Conservation (phyloP, 2,797 vertebrate genomes). For the Poecilia wingei region DNA sequence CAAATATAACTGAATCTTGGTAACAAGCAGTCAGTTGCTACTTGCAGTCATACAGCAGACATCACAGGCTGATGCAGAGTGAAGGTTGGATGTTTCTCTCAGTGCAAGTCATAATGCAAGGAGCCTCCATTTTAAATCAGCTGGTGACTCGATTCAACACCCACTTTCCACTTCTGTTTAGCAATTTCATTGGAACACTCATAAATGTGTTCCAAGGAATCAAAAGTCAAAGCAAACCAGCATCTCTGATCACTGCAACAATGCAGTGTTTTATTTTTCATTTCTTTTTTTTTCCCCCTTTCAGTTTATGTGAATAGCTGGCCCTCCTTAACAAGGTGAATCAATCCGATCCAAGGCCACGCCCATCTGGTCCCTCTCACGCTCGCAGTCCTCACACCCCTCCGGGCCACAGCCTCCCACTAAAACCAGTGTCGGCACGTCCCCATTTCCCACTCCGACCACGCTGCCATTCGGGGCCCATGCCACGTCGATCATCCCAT, state of each 20-base stretch:
- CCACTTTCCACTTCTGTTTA: neutral
- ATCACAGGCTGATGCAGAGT: neutral
- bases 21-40: neutral
- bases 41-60: neutral
- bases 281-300: constrained; percentile 38
- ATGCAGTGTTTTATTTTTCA: constrained; percentile 5
- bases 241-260: constrained; percentile 14
- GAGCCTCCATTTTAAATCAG: neutral
- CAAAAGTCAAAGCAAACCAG: constrained; percentile 18
- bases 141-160: neutral
- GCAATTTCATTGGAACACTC: constrained; percentile 18
- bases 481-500: constrained; percentile 75
- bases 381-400: constrained; percentile 83
- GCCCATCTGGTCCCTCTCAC: constrained; percentile 82
- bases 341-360: constrained; percentile 68
- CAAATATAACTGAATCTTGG: neutral
- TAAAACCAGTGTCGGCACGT: constrained; percentile 78
- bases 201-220: constrained; percentile 12
- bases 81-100: neutral
- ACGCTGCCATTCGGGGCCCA: constrained; percentile 73
- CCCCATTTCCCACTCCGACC: constrained; percentile 70
- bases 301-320: neutral
- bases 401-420: constrained; percentile 79
- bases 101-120: neutral
- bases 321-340: constrained; percentile 76